A percentile compares a stretch with the other conserved stretches of the same genome.
These are phyloP conservation scores for Chesias legatella DNA, from an alignment of 2,888 invertebrate genomes.

Conservation along the genomic window DNA sequence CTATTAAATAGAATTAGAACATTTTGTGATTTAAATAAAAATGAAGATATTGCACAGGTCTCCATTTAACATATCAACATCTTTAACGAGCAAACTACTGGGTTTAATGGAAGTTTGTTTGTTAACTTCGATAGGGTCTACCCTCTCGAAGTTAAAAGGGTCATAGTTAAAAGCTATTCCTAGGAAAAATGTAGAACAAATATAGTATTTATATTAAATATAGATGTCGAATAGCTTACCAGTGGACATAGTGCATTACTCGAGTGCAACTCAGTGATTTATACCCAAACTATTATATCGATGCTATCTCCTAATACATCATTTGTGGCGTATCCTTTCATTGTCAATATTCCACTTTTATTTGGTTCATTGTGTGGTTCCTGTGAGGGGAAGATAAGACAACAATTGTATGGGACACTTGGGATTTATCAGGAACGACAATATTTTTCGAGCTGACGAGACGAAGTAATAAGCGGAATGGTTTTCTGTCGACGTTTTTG, in stretches of 20 bases:
- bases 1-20: too few relatives aligned
- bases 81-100: too few relatives aligned
- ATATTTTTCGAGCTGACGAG: background rate
- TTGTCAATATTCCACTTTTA: conserved; percentile 31
- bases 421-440: conserved; percentile 5
- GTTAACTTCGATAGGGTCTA: too few relatives aligned
- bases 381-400: conserved; percentile 24
- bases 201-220: too few relatives aligned
- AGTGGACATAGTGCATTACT: conserved; percentile 17
- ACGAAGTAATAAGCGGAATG: background rate
- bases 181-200: too few relatives aligned
- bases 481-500: too few relatives aligned
- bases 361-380: conserved; percentile 21
- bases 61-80: too few relatives aligned
- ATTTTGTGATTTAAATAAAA: too few relatives aligned
- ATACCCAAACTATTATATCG: conserved; percentile 26
- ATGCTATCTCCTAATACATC: conserved; percentile 33
- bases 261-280: conserved; percentile 28
- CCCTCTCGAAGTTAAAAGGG: too few relatives aligned
- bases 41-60: too few relatives aligned
- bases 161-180: too few relatives aligned
- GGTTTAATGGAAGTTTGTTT: too few relatives aligned
- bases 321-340: conserved; percentile 33
- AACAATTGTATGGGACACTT: conserved; percentile 23
- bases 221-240: background rate